Percentiles rank a stretch among this genome's conserved stretches.
Evolutionary conservation across 2,113 vertebrate species (phyloP).

Genomic region (Tachycineta bicolor): DNA sequence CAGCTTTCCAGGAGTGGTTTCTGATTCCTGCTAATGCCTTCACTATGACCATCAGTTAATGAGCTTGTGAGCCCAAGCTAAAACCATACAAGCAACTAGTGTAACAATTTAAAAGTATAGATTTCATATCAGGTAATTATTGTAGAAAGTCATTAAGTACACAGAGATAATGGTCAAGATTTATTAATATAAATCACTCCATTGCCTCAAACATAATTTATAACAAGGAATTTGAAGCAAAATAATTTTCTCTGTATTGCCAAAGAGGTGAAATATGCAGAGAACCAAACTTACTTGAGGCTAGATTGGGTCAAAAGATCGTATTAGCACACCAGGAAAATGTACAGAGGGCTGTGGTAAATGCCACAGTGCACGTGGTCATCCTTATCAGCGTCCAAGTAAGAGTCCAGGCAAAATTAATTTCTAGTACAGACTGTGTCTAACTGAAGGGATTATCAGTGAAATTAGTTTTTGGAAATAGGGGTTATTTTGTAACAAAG

Average conservation of each 20-base stretch:
- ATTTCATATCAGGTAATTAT: slow-evolving; percentile 38
- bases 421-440: not conserved
- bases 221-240: not conserved
- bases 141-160: not conserved
- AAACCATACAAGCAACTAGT: not conserved
- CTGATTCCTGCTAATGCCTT: not conserved
- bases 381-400: not conserved
- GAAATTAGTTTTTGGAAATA: slow-evolving; percentile 17
- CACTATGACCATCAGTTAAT: not conserved
- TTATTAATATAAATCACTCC: not conserved
- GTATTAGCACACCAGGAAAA: not conserved
- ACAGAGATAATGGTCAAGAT: not conserved
- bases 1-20: not conserved
- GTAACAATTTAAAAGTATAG: not conserved
- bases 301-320: not conserved
- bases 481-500: not conserved
- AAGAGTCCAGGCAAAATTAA: not conserved
- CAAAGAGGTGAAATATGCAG: not conserved
- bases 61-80: not conserved
- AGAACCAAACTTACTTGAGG: not conserved
- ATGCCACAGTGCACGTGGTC: not conserved
- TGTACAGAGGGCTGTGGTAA: not conserved
- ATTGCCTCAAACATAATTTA: not conserved
- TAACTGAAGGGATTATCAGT: slow-evolving; percentile 1
- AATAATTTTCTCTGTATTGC: not conserved